Conservation (phyloP, 2,113 vertebrate genomes). For the Petrocephalus zakoni region DNA sequence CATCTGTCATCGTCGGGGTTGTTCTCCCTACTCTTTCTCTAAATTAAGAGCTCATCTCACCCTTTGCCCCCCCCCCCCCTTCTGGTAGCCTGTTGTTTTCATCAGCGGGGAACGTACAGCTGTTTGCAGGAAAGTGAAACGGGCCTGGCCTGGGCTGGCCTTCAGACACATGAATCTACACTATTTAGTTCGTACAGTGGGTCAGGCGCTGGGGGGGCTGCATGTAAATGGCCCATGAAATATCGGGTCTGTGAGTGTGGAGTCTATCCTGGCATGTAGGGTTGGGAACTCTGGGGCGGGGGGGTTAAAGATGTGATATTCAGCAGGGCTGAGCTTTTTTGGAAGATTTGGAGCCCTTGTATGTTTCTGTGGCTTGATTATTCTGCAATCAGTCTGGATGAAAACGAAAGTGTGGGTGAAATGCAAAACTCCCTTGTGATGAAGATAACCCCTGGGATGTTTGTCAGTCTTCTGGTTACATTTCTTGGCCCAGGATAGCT, state of each 20-base stretch:
- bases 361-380: not conserved
- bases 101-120: conserved; percentile 40
- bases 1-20: conserved; percentile 3
- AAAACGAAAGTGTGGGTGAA: not conserved
- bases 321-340: not conserved
- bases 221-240: not conserved
- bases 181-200: not conserved
- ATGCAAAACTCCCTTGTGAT: not conserved
- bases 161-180: not conserved
- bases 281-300: not conserved
- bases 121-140: conserved; percentile 43
- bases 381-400: not conserved
- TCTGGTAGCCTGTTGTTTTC: conserved; percentile 48
- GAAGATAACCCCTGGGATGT: not conserved
- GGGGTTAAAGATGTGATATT: not conserved
- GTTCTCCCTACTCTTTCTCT: not conserved
- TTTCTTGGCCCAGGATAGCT: not conserved
- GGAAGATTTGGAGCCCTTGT: not conserved
- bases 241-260: not conserved
- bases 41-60: not conserved
- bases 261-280: not conserved
- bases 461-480: not conserved
- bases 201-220: not conserved
- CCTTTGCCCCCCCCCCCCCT: not conserved
- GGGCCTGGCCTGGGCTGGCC: conserved; percentile 29